A percentile compares a stretch with the other conserved stretches of the same genome.
Evolutionary conservation across 2,888 invertebrate species (phyloP).

Genomic region (Agriopis leucophaearia): DNA sequence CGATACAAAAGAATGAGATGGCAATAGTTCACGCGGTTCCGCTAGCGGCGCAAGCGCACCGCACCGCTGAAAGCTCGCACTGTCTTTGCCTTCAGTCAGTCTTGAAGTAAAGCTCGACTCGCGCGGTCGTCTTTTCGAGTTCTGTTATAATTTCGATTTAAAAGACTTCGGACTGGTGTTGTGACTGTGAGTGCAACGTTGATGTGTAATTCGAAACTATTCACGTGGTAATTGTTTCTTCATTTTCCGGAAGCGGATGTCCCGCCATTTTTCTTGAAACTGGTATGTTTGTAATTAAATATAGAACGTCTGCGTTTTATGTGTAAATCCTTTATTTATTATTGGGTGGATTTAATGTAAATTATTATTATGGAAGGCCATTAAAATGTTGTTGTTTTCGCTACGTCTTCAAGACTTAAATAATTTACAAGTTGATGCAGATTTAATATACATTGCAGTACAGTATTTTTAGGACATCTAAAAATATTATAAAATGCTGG

Average conservation of each 20-base stretch:
- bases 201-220: slow-evolving; percentile 49
- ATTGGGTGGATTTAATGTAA: slow-evolving; percentile 38
- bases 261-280: slow-evolving; percentile 63
- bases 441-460: too few relatives aligned
- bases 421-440: too few relatives aligned
- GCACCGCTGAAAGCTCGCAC: slow-evolving; percentile 78
- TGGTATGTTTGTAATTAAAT: slow-evolving; percentile 85
- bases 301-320: slow-evolving; percentile 75
- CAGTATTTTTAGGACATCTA: too few relatives aligned
- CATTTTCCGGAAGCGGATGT: slow-evolving; percentile 55
- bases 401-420: too few relatives aligned
- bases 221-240: slow-evolving; percentile 53
- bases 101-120: slow-evolving; percentile 67
- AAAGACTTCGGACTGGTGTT: slow-evolving; percentile 61
- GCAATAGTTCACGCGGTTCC: slow-evolving; percentile 45
- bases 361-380: slow-evolving; percentile 35
- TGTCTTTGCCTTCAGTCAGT: slow-evolving; percentile 75
- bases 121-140: slow-evolving; percentile 58
- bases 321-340: slow-evolving; percentile 75
- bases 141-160: slow-evolving; percentile 52
- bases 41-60: slow-evolving; percentile 72
- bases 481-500: too few relatives aligned
- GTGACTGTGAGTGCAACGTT: slow-evolving; percentile 61
- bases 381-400: too few relatives aligned
- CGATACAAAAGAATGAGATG: slow-evolving; percentile 58